Evolutionary conservation across 2,113 vertebrate species (phyloP).

Genomic region (Vimba vimba): DNA sequence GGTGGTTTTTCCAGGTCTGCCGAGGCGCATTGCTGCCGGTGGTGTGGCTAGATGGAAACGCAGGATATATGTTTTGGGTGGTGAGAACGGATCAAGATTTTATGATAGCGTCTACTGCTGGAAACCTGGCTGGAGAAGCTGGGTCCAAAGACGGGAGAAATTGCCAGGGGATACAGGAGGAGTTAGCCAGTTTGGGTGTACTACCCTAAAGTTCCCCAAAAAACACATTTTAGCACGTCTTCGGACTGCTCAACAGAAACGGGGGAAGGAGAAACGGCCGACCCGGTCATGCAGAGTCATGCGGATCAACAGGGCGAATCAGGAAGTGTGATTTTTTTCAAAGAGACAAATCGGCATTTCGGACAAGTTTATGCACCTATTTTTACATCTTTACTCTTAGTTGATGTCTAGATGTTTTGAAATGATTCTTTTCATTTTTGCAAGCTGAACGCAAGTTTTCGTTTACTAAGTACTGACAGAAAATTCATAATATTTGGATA

Average conservation of each 20-base stretch:
- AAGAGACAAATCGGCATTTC: not conserved
- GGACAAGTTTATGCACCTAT: conserved; percentile 5
- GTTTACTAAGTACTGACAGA: not conserved
- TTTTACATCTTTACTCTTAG: not conserved
- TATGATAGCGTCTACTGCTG: conserved; percentile 83
- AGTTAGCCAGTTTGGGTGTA: conserved; percentile 81
- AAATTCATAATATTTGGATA: not conserved
- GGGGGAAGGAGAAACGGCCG: conserved; percentile 45
- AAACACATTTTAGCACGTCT: conserved; percentile 80
- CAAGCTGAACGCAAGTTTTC: not conserved
- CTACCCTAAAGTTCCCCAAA: conserved; percentile 82
- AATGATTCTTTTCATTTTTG: not conserved
- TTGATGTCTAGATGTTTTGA: conserved; percentile 31
- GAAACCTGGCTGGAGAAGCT: conserved; percentile 84
- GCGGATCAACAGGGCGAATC: conserved; percentile 17
- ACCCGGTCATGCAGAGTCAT: conserved; percentile 26
- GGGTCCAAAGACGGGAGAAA: conserved; percentile 82
- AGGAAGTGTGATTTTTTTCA: conserved; percentile 44
- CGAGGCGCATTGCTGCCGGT: conserved; percentile 75
- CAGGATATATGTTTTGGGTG: conserved; percentile 81
- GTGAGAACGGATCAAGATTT: conserved; percentile 78
- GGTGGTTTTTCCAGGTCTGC: conserved; percentile 79
- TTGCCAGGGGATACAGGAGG: conserved; percentile 78
- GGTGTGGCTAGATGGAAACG: conserved; percentile 82
- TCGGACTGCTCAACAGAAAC: conserved; percentile 72